phyloP scores from a whole-genome alignment of 2,113 vertebrate genomes.

The Silurus meridionalis region DNA sequence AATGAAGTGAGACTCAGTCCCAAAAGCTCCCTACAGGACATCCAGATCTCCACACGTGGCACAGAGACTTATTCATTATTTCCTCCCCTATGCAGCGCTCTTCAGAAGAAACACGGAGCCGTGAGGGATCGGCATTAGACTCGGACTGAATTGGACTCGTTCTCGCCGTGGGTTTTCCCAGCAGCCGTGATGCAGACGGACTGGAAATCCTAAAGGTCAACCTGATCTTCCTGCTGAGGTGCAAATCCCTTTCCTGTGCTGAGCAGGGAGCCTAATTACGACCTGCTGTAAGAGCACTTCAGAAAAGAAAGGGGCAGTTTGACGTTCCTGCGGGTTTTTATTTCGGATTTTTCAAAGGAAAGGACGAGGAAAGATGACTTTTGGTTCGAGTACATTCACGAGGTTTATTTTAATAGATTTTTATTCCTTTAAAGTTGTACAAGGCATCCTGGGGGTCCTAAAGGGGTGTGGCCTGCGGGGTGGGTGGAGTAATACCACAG shows the following conservation, averaged over 20 bases:
- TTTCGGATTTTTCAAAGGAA: not conserved
- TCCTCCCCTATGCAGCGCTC: constrained; percentile 21
- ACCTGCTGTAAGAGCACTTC: constrained; percentile 19
- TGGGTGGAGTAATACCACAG: not conserved
- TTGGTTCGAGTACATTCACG: not conserved
- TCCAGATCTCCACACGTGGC: not conserved
- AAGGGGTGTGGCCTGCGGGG: not conserved
- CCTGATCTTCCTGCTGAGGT: constrained; percentile 40
- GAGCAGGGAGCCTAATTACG: constrained; percentile 34
- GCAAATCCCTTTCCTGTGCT: constrained; percentile 25
- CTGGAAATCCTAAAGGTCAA: constrained; percentile 37
- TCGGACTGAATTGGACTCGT: constrained; percentile 11
- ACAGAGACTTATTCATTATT: constrained; percentile 6
- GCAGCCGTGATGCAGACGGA: not conserved
- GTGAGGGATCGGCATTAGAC: not conserved
- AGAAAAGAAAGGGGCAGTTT: not conserved
- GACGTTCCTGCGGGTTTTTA: not conserved
- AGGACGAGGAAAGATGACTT: constrained; percentile 5
- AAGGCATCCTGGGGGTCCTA: not conserved
- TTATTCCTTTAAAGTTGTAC: not conserved
- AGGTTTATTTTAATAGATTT: not conserved
- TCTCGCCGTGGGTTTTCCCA: constrained; percentile 15
- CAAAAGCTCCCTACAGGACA: constrained; percentile 17
- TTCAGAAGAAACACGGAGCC: not conserved
- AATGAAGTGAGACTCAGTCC: not conserved